phyloP scores from a whole-genome alignment of 2,797 vertebrate species.

The Halcyon chelicuti region DNA sequence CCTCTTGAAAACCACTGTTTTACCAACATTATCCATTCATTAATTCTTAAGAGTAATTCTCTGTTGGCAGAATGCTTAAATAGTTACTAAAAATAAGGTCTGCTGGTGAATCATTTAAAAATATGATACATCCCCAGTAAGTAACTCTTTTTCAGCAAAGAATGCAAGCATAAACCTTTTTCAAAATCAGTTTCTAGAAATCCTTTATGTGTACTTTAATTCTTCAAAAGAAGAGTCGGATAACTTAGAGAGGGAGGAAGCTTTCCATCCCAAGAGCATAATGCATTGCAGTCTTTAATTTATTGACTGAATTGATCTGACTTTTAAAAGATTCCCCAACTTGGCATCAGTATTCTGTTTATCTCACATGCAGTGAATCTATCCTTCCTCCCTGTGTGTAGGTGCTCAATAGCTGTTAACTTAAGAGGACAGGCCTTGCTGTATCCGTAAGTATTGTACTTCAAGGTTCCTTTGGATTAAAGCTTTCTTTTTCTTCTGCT shows the following conservation, averaged over 20 bases:
- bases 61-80: slow-evolving; percentile 11
- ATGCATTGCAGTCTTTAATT: slow-evolving; percentile 61
- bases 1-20: background rate
- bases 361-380: slow-evolving; percentile 12
- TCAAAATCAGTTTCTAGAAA: slow-evolving; percentile 51
- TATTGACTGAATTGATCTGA: slow-evolving; percentile 67
- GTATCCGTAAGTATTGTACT: background rate
- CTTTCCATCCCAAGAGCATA: slow-evolving; percentile 19
- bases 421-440: background rate
- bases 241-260: slow-evolving; percentile 27
- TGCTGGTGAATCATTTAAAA: slow-evolving; percentile 11
- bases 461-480: background rate
- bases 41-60: background rate
- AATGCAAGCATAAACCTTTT: slow-evolving; percentile 18
- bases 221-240: slow-evolving; percentile 61
- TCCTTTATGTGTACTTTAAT: slow-evolving; percentile 20
- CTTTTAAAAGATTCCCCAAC: slow-evolving; percentile 47
- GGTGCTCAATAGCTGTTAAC: slow-evolving; percentile 34
- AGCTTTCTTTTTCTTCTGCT: background rate
- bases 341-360: slow-evolving; percentile 42
- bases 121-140: background rate
- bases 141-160: background rate
- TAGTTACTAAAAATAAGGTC: background rate
- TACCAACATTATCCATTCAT: background rate
- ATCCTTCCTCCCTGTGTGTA: background rate